These are phyloP conservation scores for Colostygia pectinataria DNA, from an alignment of 2,888 invertebrate species.

Conservation along the genomic window DNA sequence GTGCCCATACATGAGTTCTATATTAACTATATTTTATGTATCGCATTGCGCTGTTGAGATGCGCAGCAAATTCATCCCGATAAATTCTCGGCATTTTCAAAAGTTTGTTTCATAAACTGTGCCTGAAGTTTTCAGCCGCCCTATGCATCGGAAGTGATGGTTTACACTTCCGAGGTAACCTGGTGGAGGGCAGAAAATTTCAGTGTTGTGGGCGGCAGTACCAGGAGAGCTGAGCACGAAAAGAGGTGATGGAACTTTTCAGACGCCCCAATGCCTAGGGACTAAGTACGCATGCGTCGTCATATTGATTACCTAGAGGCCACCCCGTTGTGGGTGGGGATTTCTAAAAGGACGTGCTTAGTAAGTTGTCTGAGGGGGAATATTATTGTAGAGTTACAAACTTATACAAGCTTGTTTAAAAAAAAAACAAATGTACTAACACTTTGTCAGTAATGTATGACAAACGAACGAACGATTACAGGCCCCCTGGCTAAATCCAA, in stretches of 20 bases:
- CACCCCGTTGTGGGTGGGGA: background rate
- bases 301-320: constrained; percentile 3
- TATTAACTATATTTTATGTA: no score
- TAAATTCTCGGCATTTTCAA: background rate
- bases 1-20: no score
- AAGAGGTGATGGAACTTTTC: constrained; percentile 36
- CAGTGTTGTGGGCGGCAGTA: constrained; percentile 78
- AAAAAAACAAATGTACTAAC: no score
- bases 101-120: constrained; percentile 19
- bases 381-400: no score
- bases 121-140: constrained; percentile 53
- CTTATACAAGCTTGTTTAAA: no score
- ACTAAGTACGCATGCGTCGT: constrained; percentile 57
- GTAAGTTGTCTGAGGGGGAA: no score
- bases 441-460: no score
- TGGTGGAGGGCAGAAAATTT: constrained; percentile 77
- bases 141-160: constrained; percentile 67
- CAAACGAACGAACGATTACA: no score
- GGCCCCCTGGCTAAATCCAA: no score
- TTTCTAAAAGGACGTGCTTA: no score
- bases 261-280: background rate
- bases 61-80: constrained; percentile 47
- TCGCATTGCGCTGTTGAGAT: constrained; percentile 52
- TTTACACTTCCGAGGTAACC: constrained; percentile 63
- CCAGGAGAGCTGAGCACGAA: constrained; percentile 53